These are phyloP conservation scores for Tenthredo livida DNA, from an alignment of 2,888 invertebrate genomes.

Conservation along the genomic window DNA sequence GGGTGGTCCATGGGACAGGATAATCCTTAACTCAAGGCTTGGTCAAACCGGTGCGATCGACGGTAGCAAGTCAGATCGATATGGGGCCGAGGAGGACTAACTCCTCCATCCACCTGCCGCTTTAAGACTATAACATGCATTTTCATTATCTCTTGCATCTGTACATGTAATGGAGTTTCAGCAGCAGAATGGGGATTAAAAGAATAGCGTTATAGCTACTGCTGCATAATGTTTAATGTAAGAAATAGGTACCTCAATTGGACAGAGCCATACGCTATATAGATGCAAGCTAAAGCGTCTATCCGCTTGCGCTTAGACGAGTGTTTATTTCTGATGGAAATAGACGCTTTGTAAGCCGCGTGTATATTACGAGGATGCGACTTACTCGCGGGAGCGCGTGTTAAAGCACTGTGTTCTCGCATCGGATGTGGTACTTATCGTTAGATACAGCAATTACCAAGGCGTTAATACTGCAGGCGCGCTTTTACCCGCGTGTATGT, in stretches of 20 bases:
- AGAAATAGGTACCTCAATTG: neutral
- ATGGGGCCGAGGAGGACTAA: neutral
- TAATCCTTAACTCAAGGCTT: slow-evolving; percentile 39
- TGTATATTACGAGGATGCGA: slow-evolving; percentile 54
- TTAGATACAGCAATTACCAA: slow-evolving; percentile 62
- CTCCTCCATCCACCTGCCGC: slow-evolving; percentile 16
- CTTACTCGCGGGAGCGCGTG: slow-evolving; percentile 30
- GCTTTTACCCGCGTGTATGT: slow-evolving; percentile 46
- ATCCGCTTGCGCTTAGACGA: slow-evolving; percentile 49
- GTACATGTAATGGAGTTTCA: neutral
- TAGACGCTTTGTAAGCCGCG: slow-evolving; percentile 67
- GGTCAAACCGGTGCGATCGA: slow-evolving; percentile 26
- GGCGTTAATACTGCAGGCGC: slow-evolving; percentile 61
- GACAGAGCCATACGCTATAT: too few species aligned
- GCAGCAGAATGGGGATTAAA: neutral
- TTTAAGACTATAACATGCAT: slow-evolving; percentile 4
- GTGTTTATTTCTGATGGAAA: slow-evolving; percentile 66
- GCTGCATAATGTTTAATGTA: neutral
- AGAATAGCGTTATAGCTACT: neutral
- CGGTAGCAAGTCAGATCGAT: slow-evolving; percentile 14
- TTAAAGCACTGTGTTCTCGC: slow-evolving; percentile 31
- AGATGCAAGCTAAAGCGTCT: neutral
- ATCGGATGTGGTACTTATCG: slow-evolving; percentile 37
- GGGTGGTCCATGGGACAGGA: slow-evolving; percentile 44
- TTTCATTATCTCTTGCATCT: slow-evolving; percentile 5